These are phyloP conservation scores for Pogoniulus pusillus DNA, from an alignment of 2,797 vertebrate genomes.

Conservation along the genomic window DNA sequence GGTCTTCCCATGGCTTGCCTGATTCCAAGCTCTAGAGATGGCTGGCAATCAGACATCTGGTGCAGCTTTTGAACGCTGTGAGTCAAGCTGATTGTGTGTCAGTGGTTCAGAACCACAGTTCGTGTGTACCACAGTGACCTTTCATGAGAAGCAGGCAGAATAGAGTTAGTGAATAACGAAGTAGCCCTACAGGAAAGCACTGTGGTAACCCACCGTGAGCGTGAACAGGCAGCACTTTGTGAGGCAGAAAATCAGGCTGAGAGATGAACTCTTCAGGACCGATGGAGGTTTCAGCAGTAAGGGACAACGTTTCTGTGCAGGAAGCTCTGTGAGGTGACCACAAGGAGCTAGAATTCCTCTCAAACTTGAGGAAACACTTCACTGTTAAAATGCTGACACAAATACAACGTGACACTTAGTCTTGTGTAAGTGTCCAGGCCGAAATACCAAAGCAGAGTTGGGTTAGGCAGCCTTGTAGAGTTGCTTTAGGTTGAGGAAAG, in stretches of 20 bases:
- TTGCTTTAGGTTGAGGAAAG: neutral
- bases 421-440: neutral
- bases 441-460: neutral
- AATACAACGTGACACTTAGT: rapidly evolving
- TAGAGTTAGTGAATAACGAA: neutral
- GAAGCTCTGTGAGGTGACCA: neutral
- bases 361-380: neutral
- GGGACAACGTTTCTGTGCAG: rapidly evolving
- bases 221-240: neutral
- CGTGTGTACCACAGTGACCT: neutral
- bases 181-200: neutral
- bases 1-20: neutral
- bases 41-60: neutral
- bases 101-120: neutral
- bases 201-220: neutral
- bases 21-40: neutral
- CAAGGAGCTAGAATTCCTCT: neutral
- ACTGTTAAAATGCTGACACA: neutral
- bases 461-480: neutral
- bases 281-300: neutral
- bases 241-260: neutral
- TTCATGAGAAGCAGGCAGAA: neutral
- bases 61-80: neutral
- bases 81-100: neutral
- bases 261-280: neutral